phyloP scores from a whole-genome alignment of 2,113 vertebrate genomes.

The Coreoperca whiteheadi region DNA sequence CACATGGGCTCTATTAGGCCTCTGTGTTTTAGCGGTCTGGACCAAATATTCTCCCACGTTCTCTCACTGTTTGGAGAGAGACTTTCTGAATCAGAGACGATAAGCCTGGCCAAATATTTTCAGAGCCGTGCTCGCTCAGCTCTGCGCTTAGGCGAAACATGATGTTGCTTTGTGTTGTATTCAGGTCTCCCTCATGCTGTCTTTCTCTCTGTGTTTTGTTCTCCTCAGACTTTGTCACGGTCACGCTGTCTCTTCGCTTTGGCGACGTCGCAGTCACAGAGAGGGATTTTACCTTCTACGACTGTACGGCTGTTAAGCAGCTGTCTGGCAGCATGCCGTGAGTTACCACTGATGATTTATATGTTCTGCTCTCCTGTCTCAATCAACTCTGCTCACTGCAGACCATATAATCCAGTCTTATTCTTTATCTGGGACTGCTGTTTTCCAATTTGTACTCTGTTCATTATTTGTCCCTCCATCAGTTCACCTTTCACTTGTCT shows the following conservation, averaged over 20 bases:
- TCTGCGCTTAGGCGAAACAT: not conserved
- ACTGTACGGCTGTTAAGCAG: constrained; percentile 91
- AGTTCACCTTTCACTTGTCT: not conserved
- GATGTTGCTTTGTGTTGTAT: not conserved
- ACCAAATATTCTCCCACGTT: constrained; percentile 28
- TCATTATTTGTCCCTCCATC: not conserved
- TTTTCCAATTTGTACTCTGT: not conserved
- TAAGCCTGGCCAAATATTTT: constrained; percentile 57
- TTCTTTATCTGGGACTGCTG: not conserved
- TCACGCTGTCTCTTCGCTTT: constrained; percentile 90
- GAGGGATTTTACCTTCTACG: constrained; percentile 91
- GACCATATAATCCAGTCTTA: constrained; percentile 11
- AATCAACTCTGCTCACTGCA: not conserved
- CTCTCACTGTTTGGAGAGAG: constrained; percentile 36
- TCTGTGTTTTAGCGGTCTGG: constrained; percentile 46
- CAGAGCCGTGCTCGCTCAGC: not conserved
- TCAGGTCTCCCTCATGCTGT: not conserved
- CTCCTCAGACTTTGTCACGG: constrained; percentile 89
- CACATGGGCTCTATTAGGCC: constrained; percentile 62
- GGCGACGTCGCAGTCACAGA: constrained; percentile 86
- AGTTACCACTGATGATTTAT: constrained; percentile 74
- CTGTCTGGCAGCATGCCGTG: constrained; percentile 91
- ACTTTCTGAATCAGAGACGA: constrained; percentile 12
- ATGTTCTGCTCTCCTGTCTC: not conserved
- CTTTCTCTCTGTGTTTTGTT: constrained; percentile 34